Conservation (phyloP, 2,113 vertebrate species). For the Indicator maculatus region DNA sequence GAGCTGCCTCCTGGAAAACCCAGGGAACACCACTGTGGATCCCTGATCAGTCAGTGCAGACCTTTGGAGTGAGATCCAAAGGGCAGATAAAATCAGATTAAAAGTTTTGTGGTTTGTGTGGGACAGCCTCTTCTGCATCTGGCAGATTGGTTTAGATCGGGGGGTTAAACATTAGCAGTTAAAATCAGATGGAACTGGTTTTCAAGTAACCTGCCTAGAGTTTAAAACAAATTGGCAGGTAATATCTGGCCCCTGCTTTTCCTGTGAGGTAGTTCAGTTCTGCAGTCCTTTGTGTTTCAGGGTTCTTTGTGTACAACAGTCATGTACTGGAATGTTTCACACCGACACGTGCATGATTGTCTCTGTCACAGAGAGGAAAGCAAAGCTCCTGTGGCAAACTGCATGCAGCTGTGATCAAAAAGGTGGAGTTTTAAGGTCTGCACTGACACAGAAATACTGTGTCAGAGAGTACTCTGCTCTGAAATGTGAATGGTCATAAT, state of each 20-base stretch:
- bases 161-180: neutral
- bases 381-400: neutral
- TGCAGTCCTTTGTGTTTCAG: neutral
- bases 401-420: neutral
- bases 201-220: neutral
- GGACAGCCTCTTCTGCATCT: neutral
- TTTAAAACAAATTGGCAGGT: neutral
- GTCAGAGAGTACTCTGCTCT: neutral
- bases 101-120: fast-evolving
- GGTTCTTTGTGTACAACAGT: neutral
- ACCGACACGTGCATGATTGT: neutral
- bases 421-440: neutral
- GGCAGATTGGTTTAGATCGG: neutral
- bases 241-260: neutral
- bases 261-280: neutral
- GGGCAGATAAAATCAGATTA: neutral
- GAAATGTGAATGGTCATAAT: neutral
- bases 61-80: neutral
- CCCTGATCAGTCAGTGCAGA: neutral
- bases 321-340: neutral
- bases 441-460: neutral
- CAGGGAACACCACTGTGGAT: neutral
- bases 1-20: neutral
- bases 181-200: neutral
- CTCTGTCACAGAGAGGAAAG: neutral